Conservation (phyloP, 1,140 invertebrate species). For the Zelostemma sp. region DNA sequence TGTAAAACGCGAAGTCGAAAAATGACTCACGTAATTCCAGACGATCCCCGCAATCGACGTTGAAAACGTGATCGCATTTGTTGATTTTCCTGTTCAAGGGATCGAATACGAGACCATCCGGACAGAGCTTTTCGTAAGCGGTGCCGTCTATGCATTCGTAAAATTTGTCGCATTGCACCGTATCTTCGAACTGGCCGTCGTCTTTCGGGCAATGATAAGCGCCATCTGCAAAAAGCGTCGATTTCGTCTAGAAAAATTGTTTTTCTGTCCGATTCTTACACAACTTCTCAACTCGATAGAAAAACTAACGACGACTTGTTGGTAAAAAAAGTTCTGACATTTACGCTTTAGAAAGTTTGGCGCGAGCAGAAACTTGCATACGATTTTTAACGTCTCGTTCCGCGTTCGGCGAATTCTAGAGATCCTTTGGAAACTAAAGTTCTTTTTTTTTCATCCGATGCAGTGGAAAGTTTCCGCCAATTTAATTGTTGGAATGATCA, state of each 20-base stretch:
- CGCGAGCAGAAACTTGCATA: constrained; percentile 44
- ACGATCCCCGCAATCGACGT: constrained; percentile 88
- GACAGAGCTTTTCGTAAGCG: constrained; percentile 82
- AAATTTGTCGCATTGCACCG: constrained; percentile 87
- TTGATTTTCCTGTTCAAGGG: constrained; percentile 85
- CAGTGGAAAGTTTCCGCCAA: too few species aligned
- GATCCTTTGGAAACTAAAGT: constrained; percentile 28
- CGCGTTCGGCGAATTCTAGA: constrained; percentile 40
- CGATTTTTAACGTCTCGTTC: constrained; percentile 35
- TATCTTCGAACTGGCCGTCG: constrained; percentile 84
- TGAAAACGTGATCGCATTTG: constrained; percentile 92
- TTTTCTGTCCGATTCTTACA: background rate
- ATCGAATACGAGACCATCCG: constrained; percentile 90
- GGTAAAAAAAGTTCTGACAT: constrained; percentile 59
- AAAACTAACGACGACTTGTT: constrained; percentile 16
- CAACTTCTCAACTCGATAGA: background rate
- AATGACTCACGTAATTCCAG: constrained; percentile 81
- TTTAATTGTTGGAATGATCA: too few species aligned
- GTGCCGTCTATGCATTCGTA: constrained; percentile 83
- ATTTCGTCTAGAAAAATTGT: background rate
- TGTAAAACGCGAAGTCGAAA: background rate
- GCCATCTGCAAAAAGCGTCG: constrained; percentile 68
- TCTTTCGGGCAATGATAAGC: constrained; percentile 80
- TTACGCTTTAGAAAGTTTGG: constrained; percentile 67
- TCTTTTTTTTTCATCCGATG: too few species aligned